Base-by-base conservation (phyloP, 2,797 vertebrate species). In the Bufotes viridis region DNA sequence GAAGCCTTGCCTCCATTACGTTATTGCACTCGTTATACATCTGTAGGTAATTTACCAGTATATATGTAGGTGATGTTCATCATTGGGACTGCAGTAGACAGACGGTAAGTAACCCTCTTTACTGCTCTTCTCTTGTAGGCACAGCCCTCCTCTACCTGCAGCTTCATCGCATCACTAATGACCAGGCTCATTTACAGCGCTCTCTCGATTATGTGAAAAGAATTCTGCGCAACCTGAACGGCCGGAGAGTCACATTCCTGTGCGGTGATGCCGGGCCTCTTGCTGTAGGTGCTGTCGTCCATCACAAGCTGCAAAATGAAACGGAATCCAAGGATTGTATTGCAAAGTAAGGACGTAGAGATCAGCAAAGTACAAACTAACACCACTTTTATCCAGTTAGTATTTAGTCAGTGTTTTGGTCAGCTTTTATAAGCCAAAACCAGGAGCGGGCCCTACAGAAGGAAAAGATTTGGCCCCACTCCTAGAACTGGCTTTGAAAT, bases 221-320 rank as follows among this genome's bases (percentile, higher is more conserved):
- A 90, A 94, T 96, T 5, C 96, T 99, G 88, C 96, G 98, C 78
- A 97, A 96, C 82, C 94, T 99, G 90, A 98, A 95, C 0, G 98
- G 98, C 12, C 96, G 98, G 34, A 96, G 96, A 90, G 96, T 99
- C 60, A 98, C 97, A 0, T 99, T 99, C 91, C 96, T 99, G 63
- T 99, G 98, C 49, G 98, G 98, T 0, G 98, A 99, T 2, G 97
- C 97, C 0, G 98, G 98, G 15, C 98, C 98, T 0, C 93, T 99
- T 15, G 98, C 98, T 0, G 98, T 99, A 15, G 97, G 95, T 0
- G 97, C 97, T 0, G 98, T 99, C 78, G 96, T 98, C 24, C 96
- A 99, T 91, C 97, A 99, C 91, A 97, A 94, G 76, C 94, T 98
- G 87, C 95, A 93, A 17, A 98, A 97, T 11, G 90, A 95, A 0